A percentile compares a stretch with the other conserved stretches of the same genome.
Evolutionary conservation across 2,113 vertebrate genomes (phyloP).

Genomic region (Charadrius vociferus): DNA sequence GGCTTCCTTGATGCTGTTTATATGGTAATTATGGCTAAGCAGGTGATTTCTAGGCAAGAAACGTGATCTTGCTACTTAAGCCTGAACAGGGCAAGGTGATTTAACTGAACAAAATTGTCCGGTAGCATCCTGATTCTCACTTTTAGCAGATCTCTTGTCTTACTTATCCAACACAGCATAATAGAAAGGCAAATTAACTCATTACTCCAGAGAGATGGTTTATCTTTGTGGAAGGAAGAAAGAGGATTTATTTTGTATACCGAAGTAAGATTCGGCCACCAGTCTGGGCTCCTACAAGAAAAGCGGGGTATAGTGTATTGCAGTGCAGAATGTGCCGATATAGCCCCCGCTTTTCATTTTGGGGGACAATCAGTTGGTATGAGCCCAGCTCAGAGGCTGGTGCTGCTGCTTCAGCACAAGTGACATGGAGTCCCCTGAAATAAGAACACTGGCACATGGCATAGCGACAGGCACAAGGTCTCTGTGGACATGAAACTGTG

Average conservation of each 20-base stretch:
- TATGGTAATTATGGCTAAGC: constrained; percentile 45
- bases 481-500: neutral
- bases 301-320: neutral
- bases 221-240: neutral
- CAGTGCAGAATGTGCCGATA: neutral
- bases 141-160: neutral
- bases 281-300: too few species aligned
- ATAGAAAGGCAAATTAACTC: neutral
- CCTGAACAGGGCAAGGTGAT: neutral
- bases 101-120: neutral
- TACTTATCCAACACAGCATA: neutral
- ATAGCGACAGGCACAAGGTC: neutral
- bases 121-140: neutral
- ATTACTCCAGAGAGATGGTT: neutral
- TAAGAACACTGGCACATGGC: neutral
- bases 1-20: constrained; percentile 17
- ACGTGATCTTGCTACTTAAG: constrained; percentile 50
- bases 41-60: constrained; percentile 55
- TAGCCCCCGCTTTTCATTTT: neutral
- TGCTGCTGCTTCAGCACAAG: neutral
- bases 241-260: neutral
- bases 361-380: fast-evolving
- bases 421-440: neutral
- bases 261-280: neutral
- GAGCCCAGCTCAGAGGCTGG: neutral